Evolutionary conservation across 2,113 vertebrate genomes (phyloP).

Genomic region (Pelodiscus sinensis): DNA sequence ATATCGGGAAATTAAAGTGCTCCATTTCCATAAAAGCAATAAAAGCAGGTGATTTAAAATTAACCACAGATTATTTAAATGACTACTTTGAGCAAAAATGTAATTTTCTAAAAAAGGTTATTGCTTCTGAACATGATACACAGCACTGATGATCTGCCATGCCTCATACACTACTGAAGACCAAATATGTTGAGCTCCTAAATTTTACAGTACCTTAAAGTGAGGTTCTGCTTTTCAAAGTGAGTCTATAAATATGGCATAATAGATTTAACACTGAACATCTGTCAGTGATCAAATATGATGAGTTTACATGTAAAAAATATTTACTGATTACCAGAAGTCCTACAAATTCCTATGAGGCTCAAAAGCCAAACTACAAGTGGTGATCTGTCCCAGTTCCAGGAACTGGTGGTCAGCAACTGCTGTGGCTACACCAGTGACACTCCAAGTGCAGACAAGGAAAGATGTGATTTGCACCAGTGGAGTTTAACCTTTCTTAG

Average conservation of each 20-base stretch:
- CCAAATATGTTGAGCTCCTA: not conserved
- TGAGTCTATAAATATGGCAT: not conserved
- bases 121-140: conserved; percentile 37
- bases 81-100: conserved; percentile 35
- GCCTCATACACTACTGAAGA: conserved; percentile 39
- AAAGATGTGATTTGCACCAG: not conserved
- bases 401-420: not conserved
- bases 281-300: conserved; percentile 16
- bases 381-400: not conserved
- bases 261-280: conserved; percentile 27
- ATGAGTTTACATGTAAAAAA: not conserved
- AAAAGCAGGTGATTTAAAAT: conserved; percentile 46
- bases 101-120: conserved; percentile 39
- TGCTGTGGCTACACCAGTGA: conserved; percentile 9
- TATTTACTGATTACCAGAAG: not conserved
- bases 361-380: not conserved
- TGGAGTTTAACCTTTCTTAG: not conserved
- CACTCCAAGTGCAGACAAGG: not conserved
- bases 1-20: not conserved
- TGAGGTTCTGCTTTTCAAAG: conserved; percentile 19
- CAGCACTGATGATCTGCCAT: conserved; percentile 46
- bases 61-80: conserved; percentile 36
- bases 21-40: conserved; percentile 20
- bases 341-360: not conserved
- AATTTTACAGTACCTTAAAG: conserved; percentile 32